A percentile compares a stretch with the other conserved stretches of the same genome.
These are phyloP conservation scores for Mystacides longicornis DNA, from an alignment of 2,888 invertebrate species.

Conservation along the genomic window DNA sequence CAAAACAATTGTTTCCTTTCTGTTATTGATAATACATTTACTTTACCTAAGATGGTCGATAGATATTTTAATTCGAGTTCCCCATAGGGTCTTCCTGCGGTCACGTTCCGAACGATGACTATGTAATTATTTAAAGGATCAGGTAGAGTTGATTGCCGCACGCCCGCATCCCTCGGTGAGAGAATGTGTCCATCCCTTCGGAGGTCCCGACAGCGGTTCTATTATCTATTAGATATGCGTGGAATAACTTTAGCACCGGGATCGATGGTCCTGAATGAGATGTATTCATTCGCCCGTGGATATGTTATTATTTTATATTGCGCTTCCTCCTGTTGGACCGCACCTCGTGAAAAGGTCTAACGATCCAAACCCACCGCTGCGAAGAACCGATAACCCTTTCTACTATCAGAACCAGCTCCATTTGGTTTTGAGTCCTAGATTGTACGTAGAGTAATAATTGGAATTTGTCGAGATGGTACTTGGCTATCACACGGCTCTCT, in stretches of 20 bases:
- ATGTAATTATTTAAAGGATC: slow-evolving; percentile 19
- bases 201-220: slow-evolving; percentile 13
- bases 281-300: neutral
- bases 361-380: no score
- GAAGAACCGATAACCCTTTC: no score
- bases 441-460: no score
- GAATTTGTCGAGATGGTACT: neutral
- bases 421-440: neutral
- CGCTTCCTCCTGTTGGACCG: no score
- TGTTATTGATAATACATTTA: neutral
- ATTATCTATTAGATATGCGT: slow-evolving; percentile 14
- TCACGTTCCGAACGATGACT: slow-evolving; percentile 21
- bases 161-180: slow-evolving; percentile 11
- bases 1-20: neutral
- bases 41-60: neutral
- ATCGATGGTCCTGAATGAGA: slow-evolving; percentile 4
- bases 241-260: neutral
- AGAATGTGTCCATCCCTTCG: slow-evolving; percentile 14
- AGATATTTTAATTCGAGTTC: neutral
- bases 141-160: slow-evolving; percentile 18
- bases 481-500: neutral
- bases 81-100: slow-evolving; percentile 12
- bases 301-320: no score
- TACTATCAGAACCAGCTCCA: no score
- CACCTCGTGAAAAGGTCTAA: no score